Conservation (phyloP, 2,113 vertebrate species). For the Gymnocephalus cernua region DNA sequence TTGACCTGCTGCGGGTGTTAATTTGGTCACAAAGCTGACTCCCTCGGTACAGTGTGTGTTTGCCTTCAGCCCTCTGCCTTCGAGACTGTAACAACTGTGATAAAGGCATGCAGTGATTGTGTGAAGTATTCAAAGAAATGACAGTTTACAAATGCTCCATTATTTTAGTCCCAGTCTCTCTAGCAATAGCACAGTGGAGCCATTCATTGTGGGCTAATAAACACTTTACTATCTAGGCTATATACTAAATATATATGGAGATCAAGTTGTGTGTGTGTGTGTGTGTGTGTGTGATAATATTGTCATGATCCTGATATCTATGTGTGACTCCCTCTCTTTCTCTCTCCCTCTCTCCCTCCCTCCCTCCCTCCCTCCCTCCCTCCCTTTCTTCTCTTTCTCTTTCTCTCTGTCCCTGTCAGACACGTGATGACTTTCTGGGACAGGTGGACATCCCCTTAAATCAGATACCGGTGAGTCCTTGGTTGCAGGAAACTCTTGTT, state of each 20-base stretch:
- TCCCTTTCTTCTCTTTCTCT: conserved; percentile 51
- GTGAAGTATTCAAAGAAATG: conserved; percentile 32
- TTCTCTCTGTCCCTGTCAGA: conserved; percentile 82
- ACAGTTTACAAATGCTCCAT: conserved; percentile 27
- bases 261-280: conserved; percentile 1
- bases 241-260: conserved; percentile 14
- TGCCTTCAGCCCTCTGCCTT: conserved; percentile 9
- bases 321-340: conserved; percentile 51
- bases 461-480: conserved; percentile 94
- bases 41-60: conserved; percentile 14
- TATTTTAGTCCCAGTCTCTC: conserved; percentile 38
- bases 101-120: conserved; percentile 24
- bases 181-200: conserved; percentile 34
- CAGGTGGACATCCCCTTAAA: conserved; percentile 97
- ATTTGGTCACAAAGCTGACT: conserved; percentile 59
- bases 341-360: conserved; percentile 43
- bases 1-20: conserved; percentile 49
- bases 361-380: too few relatives aligned
- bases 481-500: neutral
- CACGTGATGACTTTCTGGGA: conserved; percentile 97
- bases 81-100: neutral
- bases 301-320: conserved; percentile 20
- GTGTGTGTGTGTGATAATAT: neutral
- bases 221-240: conserved; percentile 32
- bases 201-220: conserved; percentile 27